Percentiles rank a stretch among this genome's conserved stretches.
phyloP scores from a whole-genome alignment of 1,140 invertebrate species.

The Pseudomyrmex gracilis region DNA sequence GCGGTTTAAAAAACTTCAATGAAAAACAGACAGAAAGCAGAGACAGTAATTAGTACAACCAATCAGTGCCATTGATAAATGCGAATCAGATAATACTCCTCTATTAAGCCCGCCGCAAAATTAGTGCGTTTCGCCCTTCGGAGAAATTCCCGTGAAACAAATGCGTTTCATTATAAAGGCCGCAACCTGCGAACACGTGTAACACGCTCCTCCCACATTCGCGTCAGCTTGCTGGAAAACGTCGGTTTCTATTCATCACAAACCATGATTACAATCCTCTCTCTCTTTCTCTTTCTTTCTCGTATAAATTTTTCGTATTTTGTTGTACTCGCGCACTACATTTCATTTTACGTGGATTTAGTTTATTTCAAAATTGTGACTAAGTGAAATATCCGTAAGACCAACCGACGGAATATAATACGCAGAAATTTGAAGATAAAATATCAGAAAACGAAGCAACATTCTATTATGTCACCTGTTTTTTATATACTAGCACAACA shows the following conservation, averaged over 20 bases:
- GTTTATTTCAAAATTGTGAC: no score
- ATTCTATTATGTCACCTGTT: no score
- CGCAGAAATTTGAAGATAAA: no score
- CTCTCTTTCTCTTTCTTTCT: not conserved
- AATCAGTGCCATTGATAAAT: constrained; percentile 54
- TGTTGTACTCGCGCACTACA: not conserved
- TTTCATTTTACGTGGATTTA: not conserved
- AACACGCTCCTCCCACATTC: not conserved
- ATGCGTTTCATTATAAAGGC: constrained; percentile 3
- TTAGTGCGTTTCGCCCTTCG: constrained; percentile 20
- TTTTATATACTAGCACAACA: no score
- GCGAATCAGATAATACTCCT: constrained; percentile 28
- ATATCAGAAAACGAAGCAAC: no score
- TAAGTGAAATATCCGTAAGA: no score
- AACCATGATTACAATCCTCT: constrained; percentile 18
- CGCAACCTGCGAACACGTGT: not conserved
- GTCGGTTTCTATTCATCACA: not conserved
- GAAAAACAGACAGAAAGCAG: constrained; percentile 2
- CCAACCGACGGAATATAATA: no score
- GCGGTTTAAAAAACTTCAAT: no score
- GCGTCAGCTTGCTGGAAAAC: constrained; percentile 1
- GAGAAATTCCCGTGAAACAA: constrained; percentile 20
- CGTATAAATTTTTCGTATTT: not conserved
- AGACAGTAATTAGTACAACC: constrained; percentile 47
- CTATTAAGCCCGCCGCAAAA: constrained; percentile 3